Base-by-base conservation (phyloP, 2,797 vertebrate species). In the Phrynocephalus guinanensis region DNA sequence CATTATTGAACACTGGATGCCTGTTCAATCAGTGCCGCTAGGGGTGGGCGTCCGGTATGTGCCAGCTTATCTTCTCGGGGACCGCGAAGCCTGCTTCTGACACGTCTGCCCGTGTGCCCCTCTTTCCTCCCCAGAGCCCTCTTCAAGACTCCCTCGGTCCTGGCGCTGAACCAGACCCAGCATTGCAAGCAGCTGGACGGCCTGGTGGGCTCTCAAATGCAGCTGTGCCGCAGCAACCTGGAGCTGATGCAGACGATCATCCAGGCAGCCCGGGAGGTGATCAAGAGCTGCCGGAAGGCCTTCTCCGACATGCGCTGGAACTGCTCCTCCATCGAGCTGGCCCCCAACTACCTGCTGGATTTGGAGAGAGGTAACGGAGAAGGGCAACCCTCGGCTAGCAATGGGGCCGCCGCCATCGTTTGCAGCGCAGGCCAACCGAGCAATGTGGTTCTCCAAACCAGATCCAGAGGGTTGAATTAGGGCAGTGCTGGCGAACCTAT, bases 221-320 rank as follows among this genome's bases (percentile, higher is more conserved):
- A 99, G 95, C 97, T 99, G 84, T 99, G 99, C 94, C 98, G 99
- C 91, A 99, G 97, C 95, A 99, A 99, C 97, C 95, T 99, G 97
- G 99, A 99, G 91, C 96, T 99, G 68, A 99, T 99, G 99, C 98
- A 98, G 44, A 99, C 98, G 93, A 97, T 99, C 50, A 97, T 99
- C 94, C 98, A 98, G 84, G 98, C 99, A 0, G 98, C 99, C 0
- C 97, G 97, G 0, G 98, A 99, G 88, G 98, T 98, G 94, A 98
- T 98, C 94, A 99, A 99, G 94, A 98, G 98, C 2, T 99, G 99
- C 94, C 98, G 98, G 91, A 98, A 98, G 96, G 97, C 98, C 0
- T 99, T 99, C 1, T 88, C 97, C 0, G 99, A 99, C 92, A 99
- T 99, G 99, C 96, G 99, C 79, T 99, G 99, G 99, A 99, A 99